These are phyloP conservation scores for Eufriesea mexicana DNA, from an alignment of 1,140 invertebrate species.

Conservation along the genomic window DNA sequence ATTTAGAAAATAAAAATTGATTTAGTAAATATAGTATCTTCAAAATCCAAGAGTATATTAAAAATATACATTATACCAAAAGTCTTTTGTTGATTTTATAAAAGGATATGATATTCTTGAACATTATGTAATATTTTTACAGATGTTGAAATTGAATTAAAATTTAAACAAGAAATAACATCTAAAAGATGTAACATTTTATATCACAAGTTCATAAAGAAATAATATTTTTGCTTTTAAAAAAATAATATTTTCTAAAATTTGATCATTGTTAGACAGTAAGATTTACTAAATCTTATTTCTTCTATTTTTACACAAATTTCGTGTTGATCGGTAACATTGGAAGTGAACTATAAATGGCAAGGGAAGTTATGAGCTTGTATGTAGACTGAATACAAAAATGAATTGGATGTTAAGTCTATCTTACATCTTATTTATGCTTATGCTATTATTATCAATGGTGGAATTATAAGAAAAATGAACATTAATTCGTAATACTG, in stretches of 20 bases:
- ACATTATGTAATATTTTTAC: too few relatives aligned
- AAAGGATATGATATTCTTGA: too few relatives aligned
- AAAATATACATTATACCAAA: not conserved
- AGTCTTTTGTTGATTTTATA: not conserved
- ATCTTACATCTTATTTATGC: not conserved
- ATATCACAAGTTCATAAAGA: too few relatives aligned
- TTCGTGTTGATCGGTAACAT: not conserved
- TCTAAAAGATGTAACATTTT: too few relatives aligned
- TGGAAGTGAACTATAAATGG: not conserved
- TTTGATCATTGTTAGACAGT: too few relatives aligned
- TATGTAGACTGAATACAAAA: not conserved
- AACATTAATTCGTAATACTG: constrained; percentile 11
- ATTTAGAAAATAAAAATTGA: not conserved
- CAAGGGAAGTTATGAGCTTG: too few relatives aligned
- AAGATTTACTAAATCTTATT: too few relatives aligned
- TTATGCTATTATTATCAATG: constrained; percentile 18
- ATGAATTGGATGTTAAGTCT: not conserved
- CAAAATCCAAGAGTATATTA: not conserved
- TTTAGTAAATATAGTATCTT: not conserved
- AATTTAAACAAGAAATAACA: too few relatives aligned
- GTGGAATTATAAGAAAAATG: constrained; percentile 2
- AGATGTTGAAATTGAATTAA: too few relatives aligned
- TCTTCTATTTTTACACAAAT: too few relatives aligned
- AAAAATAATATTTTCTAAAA: not conserved
- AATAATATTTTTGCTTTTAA: not conserved